Percentiles rank a stretch among this genome's conserved stretches.
Conservation (phyloP, 2,888 invertebrate genomes). For the Caenorhabditis doughertyi region DNA sequence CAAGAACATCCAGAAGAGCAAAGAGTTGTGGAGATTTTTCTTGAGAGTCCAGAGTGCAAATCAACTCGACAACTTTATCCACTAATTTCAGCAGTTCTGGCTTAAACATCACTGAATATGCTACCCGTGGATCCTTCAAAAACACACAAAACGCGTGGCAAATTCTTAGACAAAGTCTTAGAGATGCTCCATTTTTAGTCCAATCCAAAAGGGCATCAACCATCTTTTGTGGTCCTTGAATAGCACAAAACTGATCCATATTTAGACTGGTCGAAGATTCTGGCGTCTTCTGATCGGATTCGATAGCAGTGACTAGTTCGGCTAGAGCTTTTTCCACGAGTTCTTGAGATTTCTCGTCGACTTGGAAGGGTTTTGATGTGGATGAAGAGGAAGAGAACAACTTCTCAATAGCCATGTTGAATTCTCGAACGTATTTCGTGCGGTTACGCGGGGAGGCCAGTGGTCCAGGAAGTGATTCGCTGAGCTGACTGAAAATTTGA, state of each 20-base stretch:
- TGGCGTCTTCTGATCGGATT: conserved; percentile 34
- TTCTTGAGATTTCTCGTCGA: conserved; percentile 36
- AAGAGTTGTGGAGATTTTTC: conserved; percentile 41
- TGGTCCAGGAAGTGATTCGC: conserved; percentile 29
- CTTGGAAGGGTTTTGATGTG: background rate
- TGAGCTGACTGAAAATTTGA: conserved; percentile 6
- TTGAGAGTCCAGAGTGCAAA: background rate
- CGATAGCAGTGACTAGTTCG: conserved; percentile 36
- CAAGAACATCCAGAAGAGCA: conserved; percentile 44
- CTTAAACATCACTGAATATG: conserved; percentile 41
- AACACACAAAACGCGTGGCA: conserved; percentile 53
- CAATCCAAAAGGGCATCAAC: conserved; percentile 40
- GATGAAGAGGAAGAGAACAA: background rate
- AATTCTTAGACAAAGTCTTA: conserved; percentile 53
- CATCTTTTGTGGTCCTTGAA: conserved; percentile 32
- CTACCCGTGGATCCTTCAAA: conserved; percentile 36
- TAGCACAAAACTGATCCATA: conserved; percentile 54
- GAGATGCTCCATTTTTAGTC: conserved; percentile 28
- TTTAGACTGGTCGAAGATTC: background rate
- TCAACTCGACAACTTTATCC: conserved; percentile 27
- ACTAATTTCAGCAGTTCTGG: conserved; percentile 39
- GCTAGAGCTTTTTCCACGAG: conserved; percentile 26
- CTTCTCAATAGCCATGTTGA: conserved; percentile 44
- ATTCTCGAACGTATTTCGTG: conserved; percentile 51
- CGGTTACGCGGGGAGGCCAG: conserved; percentile 46